Percentiles rank a stretch among this genome's conserved stretches.
These are phyloP conservation scores for Myotis daubentonii DNA, from an alignment of 2,797 vertebrate genomes.

Conservation along the genomic window DNA sequence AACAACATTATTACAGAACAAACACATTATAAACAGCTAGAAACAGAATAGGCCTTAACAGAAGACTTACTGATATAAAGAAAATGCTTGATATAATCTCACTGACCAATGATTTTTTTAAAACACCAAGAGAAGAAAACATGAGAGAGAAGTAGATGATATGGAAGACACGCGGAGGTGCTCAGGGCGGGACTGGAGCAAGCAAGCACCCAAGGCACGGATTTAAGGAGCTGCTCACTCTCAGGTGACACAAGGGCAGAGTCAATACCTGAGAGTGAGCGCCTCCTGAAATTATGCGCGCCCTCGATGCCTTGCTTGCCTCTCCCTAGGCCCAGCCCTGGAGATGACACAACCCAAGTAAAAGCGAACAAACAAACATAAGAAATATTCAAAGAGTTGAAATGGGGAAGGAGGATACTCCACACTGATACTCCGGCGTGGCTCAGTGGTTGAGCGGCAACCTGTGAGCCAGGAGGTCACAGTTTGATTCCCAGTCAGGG, in stretches of 20 bases:
- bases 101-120: background rate
- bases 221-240: background rate
- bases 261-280: background rate
- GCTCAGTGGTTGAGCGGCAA: too few relatives aligned
- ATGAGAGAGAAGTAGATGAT: background rate
- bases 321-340: background rate
- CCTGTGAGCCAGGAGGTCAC: too few relatives aligned
- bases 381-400: background rate
- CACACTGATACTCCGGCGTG: background rate
- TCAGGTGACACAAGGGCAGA: background rate
- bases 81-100: background rate
- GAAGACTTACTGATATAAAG: background rate
- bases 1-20: background rate
- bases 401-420: background rate
- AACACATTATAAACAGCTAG: background rate
- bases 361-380: background rate
- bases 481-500: too few relatives aligned
- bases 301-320: background rate
- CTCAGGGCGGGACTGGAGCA: background rate
- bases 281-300: background rate
- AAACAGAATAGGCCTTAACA: background rate
- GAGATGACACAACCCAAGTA: background rate
- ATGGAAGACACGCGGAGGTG: background rate
- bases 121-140: background rate
- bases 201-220: background rate